These are phyloP conservation scores for Hemaris fuciformis DNA, from an alignment of 2,888 invertebrate genomes.

Conservation along the genomic window DNA sequence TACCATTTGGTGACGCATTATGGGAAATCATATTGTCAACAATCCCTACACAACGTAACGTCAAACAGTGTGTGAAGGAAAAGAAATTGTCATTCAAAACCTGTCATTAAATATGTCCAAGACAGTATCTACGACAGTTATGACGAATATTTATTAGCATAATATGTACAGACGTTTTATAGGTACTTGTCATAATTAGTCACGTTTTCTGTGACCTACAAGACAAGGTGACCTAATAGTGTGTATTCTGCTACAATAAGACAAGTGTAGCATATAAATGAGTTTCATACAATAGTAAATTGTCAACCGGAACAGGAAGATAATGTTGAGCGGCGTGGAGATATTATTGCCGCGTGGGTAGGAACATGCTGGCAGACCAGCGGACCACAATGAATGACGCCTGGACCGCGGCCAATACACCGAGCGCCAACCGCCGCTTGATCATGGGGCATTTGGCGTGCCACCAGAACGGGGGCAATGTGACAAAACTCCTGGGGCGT, in stretches of 20 bases:
- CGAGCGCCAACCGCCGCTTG: slow-evolving; percentile 35
- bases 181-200: neutral
- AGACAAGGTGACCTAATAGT: neutral
- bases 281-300: neutral
- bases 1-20: neutral
- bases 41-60: neutral
- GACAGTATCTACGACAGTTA: neutral
- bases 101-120: neutral
- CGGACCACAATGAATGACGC: slow-evolving; percentile 53
- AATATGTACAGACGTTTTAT: neutral
- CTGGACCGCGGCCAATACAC: slow-evolving; percentile 43
- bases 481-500: slow-evolving; percentile 45
- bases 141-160: neutral
- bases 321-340: slow-evolving; percentile 30
- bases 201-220: neutral
- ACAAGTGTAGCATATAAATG: neutral
- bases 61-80: neutral
- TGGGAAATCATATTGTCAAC: neutral
- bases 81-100: no score
- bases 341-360: slow-evolving; percentile 40
- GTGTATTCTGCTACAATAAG: neutral
- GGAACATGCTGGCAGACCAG: slow-evolving; percentile 40
- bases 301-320: slow-evolving; percentile 63
- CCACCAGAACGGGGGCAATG: slow-evolving; percentile 55
- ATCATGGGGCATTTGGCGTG: slow-evolving; percentile 52